These are phyloP conservation scores for Chorisops tibialis DNA, from an alignment of 2,888 invertebrate genomes.

Conservation along the genomic window DNA sequence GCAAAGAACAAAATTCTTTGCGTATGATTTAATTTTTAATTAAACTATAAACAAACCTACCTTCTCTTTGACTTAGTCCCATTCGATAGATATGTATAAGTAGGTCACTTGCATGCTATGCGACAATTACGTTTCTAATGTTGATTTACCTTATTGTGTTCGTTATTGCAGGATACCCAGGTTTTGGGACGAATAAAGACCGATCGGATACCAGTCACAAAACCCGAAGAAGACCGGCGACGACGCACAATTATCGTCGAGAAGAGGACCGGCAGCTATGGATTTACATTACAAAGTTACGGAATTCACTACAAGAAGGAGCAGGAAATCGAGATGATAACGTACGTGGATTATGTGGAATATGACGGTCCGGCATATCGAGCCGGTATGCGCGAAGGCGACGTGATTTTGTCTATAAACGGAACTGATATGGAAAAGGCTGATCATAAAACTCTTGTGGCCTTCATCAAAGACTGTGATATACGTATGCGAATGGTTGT, in stretches of 20 bases:
- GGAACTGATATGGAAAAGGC: constrained; percentile 93
- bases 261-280: constrained; percentile 85
- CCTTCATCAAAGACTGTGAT: constrained; percentile 85
- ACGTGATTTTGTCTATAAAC: constrained; percentile 93
- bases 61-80: neutral
- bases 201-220: constrained; percentile 66
- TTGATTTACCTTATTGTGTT: neutral
- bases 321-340: constrained; percentile 92
- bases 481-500: constrained; percentile 93
- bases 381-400: constrained; percentile 94
- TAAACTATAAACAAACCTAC: neutral
- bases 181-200: constrained; percentile 68
- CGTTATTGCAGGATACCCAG: constrained; percentile 54
- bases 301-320: constrained; percentile 94
- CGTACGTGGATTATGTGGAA: constrained; percentile 95
- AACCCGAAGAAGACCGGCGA: constrained; percentile 80
- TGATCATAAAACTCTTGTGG: constrained; percentile 91
- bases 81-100: neutral
- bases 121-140: neutral
- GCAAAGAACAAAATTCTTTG: neutral
- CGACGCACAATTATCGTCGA: constrained; percentile 89
- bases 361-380: constrained; percentile 86
- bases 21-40: neutral
- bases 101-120: neutral
- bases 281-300: constrained; percentile 95